Percentiles rank a stretch among this genome's conserved stretches.
Evolutionary conservation across 2,113 vertebrate genomes (phyloP).

Genomic region (Xerus inauris): DNA sequence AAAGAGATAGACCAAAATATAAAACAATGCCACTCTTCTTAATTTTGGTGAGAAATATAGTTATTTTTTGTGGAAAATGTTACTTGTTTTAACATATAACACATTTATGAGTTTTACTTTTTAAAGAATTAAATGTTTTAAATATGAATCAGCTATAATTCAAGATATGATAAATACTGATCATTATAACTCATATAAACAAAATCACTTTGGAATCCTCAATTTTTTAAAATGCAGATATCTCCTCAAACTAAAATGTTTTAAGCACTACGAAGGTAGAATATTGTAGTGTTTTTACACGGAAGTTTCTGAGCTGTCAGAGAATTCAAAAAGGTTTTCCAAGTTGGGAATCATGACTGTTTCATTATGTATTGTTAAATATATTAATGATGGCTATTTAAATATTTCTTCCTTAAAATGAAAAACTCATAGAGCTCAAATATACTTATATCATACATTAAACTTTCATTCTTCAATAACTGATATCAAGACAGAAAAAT

Average conservation of each 20-base stretch:
- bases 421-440: neutral
- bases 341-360: neutral
- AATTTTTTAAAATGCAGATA: neutral
- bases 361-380: neutral
- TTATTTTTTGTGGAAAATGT: constrained; percentile 47
- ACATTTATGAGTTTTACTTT: neutral
- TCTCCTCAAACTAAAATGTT: neutral
- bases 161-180: neutral
- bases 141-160: neutral
- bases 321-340: neutral
- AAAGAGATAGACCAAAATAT: neutral
- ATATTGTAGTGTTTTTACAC: neutral
- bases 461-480: constrained; percentile 25
- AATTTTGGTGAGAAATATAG: neutral
- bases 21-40: neutral
- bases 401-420: neutral
- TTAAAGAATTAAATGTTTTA: constrained; percentile 22
- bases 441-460: neutral
- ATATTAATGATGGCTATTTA: constrained; percentile 7
- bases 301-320: neutral
- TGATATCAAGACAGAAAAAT: constrained; percentile 36
- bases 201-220: constrained; percentile 4
- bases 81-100: neutral
- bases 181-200: neutral
- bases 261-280: neutral